Evolutionary conservation across 2,113 vertebrate species (phyloP).

Genomic region (Eudyptes chrysolophus): DNA sequence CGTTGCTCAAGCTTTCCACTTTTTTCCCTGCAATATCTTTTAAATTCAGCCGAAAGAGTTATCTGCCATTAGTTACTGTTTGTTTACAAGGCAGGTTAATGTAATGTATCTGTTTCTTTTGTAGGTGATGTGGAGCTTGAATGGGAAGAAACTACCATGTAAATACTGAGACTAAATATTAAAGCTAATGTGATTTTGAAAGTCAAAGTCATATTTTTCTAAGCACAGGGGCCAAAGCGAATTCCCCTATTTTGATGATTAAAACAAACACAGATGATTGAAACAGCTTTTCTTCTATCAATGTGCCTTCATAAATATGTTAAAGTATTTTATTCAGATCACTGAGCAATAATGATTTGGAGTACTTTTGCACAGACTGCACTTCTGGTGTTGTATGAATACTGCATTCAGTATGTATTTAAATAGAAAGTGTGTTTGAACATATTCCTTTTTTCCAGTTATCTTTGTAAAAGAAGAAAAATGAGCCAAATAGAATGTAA

Average conservation of each 20-base stretch:
- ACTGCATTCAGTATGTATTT: neutral
- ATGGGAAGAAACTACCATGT: conserved; percentile 99
- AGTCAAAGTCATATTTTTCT: conserved; percentile 60
- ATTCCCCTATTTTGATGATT: conserved; percentile 55
- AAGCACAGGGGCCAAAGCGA: conserved; percentile 76
- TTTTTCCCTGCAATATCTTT: neutral
- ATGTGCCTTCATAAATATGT: conserved; percentile 68
- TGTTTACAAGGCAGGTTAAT: neutral
- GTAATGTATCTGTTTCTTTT: conserved; percentile 50
- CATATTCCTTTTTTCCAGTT: neutral
- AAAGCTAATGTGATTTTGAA: conserved; percentile 20
- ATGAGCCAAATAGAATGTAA: conserved; percentile 75
- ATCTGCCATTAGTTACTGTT: neutral
- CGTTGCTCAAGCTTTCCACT: neutral
- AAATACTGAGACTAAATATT: conserved; percentile 55
- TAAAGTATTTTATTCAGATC: conserved; percentile 24
- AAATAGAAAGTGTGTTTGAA: conserved; percentile 14
- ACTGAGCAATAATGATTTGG: neutral
- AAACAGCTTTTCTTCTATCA: conserved; percentile 28
- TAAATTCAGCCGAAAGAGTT: neutral
- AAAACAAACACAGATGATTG: conserved; percentile 11
- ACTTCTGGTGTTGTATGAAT: neutral
- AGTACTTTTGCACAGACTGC: conserved; percentile 51
- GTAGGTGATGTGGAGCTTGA: conserved; percentile 96
- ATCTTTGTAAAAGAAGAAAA: conserved; percentile 41